Conservation (phyloP, 2,113 vertebrate species). For the Marmota flaviventris region DNA sequence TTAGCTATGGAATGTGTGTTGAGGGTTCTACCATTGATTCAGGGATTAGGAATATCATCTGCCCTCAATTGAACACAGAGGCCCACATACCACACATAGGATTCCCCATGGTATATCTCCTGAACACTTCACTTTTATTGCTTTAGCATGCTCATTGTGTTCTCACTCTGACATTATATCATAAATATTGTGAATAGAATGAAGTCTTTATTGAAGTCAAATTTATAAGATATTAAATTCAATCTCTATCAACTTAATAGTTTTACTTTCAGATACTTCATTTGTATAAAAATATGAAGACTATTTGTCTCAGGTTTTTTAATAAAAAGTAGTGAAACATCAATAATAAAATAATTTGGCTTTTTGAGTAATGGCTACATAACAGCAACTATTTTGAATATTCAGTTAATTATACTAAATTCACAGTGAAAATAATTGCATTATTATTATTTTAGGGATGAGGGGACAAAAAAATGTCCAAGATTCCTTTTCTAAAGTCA, state of each 20-base stretch:
- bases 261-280: background rate
- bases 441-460: background rate
- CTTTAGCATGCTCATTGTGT: background rate
- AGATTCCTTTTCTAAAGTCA: background rate
- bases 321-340: background rate
- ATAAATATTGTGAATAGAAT: background rate
- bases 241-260: slow-evolving; percentile 2
- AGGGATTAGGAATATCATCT: background rate
- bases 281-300: background rate
- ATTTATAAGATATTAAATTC: background rate
- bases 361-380: background rate
- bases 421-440: background rate
- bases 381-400: background rate
- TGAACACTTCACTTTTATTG: background rate
- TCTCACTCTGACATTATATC: background rate
- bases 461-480: background rate
- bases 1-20: background rate
- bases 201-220: background rate
- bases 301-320: background rate
- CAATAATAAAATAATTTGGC: background rate
- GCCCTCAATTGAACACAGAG: background rate
- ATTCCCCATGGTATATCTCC: background rate
- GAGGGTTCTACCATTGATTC: background rate
- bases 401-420: background rate
- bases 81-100: background rate